Evolutionary conservation across 2,113 vertebrate genomes (phyloP).

Genomic region (Uria aalge): DNA sequence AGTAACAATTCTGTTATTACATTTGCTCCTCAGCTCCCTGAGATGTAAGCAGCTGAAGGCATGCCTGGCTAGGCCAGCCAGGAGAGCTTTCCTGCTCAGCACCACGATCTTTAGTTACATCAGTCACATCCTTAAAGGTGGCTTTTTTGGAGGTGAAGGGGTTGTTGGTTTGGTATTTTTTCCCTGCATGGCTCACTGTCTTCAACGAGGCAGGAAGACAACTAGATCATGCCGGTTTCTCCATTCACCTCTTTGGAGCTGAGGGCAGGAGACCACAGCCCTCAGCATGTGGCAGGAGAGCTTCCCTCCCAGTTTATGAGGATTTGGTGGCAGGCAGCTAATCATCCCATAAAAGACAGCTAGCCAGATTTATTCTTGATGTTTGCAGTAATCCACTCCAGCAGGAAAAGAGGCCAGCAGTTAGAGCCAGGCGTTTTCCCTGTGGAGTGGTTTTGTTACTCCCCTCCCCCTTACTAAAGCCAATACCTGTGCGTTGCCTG

Average conservation of each 20-base stretch:
- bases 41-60: not conserved
- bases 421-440: not conserved
- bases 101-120: not conserved
- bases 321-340: not conserved
- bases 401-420: not conserved
- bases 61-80: not conserved
- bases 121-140: not conserved
- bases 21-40: not conserved
- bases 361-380: not conserved
- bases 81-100: not conserved
- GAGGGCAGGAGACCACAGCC: not conserved
- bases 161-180: not conserved
- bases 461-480: too few relatives aligned
- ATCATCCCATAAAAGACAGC: not conserved
- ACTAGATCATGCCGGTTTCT: fast-evolving
- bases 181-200: not conserved
- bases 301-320: not conserved
- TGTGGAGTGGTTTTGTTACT: not conserved
- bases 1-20: not conserved
- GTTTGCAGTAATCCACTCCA: not conserved
- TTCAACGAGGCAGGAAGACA: not conserved
- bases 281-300: not conserved
- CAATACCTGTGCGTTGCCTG: not conserved
- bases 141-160: not conserved
- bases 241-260: too few relatives aligned